These are phyloP conservation scores for Brachionus angularis DNA, from an alignment of 1,140 invertebrate species.

Conservation along the genomic window DNA sequence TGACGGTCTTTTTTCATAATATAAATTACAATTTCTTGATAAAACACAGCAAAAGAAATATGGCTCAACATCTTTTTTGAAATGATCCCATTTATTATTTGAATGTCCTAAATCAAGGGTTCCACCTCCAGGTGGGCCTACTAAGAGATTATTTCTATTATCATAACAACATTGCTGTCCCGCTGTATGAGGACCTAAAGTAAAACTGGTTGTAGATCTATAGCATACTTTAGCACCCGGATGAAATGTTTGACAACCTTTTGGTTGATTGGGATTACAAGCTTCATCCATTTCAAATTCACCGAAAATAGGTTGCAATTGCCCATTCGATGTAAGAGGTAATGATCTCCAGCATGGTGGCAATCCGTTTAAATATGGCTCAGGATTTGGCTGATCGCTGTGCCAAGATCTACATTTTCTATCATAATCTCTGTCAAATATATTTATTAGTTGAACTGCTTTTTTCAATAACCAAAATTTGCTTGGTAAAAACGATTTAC, in stretches of 20 bases:
- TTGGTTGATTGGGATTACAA: not conserved
- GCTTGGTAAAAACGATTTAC: not conserved
- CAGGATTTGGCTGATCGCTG: not conserved
- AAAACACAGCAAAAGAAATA: not conserved
- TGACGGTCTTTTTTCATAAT: slow-evolving; percentile 10
- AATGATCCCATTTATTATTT: not conserved
- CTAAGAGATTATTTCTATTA: not conserved
- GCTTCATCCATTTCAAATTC: not conserved
- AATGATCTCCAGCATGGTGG: not conserved
- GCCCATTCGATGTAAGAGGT: not conserved
- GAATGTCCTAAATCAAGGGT: not conserved
- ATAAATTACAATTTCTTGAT: not conserved
- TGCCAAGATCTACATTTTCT: not conserved
- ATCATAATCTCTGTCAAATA: not conserved
- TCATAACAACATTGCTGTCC: slow-evolving; percentile 14
- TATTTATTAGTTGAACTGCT: not conserved
- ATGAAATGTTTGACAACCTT: not conserved
- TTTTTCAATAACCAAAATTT: not conserved
- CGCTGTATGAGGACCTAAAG: not conserved
- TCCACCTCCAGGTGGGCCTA: not conserved
- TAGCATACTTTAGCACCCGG: not conserved
- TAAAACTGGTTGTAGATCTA: slow-evolving; percentile 10
- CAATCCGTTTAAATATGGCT: not conserved
- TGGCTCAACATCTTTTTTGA: not conserved
- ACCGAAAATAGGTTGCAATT: not conserved